Conservation (phyloP, 2,888 invertebrate species). For the Pteria penguin region DNA sequence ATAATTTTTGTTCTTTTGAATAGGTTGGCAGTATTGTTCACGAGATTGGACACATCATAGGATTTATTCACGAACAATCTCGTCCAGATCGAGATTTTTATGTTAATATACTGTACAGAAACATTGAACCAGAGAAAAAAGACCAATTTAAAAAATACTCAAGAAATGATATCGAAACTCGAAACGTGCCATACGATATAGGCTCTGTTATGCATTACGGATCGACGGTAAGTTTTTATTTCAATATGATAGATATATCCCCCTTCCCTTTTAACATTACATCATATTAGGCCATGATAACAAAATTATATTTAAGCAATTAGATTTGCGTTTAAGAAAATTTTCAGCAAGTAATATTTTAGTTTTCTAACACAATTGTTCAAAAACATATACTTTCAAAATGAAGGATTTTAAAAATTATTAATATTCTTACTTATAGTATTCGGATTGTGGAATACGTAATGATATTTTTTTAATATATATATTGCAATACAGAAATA, state of each 20-base stretch:
- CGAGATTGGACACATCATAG: conserved; percentile 25
- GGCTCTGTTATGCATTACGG: conserved; percentile 35
- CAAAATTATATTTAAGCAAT: too few relatives aligned
- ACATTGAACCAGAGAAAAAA: not conserved
- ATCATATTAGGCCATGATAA: not conserved
- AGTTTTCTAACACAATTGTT: too few relatives aligned
- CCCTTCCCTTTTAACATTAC: not conserved
- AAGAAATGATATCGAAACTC: conserved; percentile 15
- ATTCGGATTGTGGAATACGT: too few relatives aligned
- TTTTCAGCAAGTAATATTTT: too few relatives aligned
- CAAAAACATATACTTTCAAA: too few relatives aligned
- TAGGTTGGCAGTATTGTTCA: conserved; percentile 24
- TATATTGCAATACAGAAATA: too few relatives aligned
- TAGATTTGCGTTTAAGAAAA: too few relatives aligned
- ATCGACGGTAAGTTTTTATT: conserved; percentile 14
- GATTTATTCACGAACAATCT: conserved; percentile 33
- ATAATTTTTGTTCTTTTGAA: not conserved
- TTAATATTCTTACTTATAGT: too few relatives aligned
- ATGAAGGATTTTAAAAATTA: too few relatives aligned
- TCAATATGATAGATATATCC: too few relatives aligned
- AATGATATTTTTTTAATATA: too few relatives aligned
- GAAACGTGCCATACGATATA: conserved; percentile 23
- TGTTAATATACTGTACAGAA: conserved; percentile 19
- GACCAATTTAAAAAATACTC: conserved; percentile 31
- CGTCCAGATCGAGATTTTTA: conserved; percentile 27